A percentile compares a stretch with the other conserved stretches of the same genome.
phyloP scores from a whole-genome alignment of 2,888 invertebrate genomes.

The Emmelina monodactyla region DNA sequence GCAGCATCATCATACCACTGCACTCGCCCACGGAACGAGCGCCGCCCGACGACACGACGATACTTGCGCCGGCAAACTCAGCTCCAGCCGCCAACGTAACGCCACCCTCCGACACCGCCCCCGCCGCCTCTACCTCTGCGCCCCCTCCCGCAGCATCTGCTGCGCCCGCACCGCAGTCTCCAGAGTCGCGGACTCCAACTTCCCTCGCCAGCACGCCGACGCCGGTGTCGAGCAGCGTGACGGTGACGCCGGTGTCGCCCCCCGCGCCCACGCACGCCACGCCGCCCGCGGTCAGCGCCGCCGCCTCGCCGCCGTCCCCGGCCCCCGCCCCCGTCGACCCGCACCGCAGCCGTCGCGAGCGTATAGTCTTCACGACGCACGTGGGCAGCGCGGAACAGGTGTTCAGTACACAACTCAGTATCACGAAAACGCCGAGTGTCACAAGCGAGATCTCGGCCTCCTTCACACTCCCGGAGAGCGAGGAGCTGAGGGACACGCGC shows the following conservation, averaged over 20 bases:
- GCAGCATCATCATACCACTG: constrained; percentile 65
- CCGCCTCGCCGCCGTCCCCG: constrained; percentile 7
- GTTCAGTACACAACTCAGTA: constrained; percentile 71
- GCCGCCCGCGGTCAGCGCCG: constrained; percentile 6
- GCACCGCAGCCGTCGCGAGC: constrained; percentile 31
- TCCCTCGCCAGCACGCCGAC: constrained; percentile 2
- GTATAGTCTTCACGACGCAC: constrained; percentile 72
- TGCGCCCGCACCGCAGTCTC: neutral
- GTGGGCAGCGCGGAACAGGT: constrained; percentile 75
- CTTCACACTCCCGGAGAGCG: constrained; percentile 55
- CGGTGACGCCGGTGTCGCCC: constrained; percentile 2
- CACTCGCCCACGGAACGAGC: constrained; percentile 50
- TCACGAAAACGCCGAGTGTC: constrained; percentile 70
- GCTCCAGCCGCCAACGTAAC: constrained; percentile 14
- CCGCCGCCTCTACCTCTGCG: constrained; percentile 5
- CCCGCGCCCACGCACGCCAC: constrained; percentile 10
- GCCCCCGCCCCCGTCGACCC: constrained; percentile 15
- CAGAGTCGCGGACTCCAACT: neutral
- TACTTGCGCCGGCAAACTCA: too few species aligned
- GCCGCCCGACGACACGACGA: neutral
- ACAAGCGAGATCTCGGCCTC: constrained; percentile 68
- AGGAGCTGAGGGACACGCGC: constrained; percentile 44
- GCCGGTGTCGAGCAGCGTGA: constrained; percentile 1
- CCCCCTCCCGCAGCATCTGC: constrained; percentile 3
- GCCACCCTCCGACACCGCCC: constrained; percentile 14